Evolutionary conservation across 2,888 invertebrate genomes (phyloP).

Genomic region (Acleris emargana): DNA sequence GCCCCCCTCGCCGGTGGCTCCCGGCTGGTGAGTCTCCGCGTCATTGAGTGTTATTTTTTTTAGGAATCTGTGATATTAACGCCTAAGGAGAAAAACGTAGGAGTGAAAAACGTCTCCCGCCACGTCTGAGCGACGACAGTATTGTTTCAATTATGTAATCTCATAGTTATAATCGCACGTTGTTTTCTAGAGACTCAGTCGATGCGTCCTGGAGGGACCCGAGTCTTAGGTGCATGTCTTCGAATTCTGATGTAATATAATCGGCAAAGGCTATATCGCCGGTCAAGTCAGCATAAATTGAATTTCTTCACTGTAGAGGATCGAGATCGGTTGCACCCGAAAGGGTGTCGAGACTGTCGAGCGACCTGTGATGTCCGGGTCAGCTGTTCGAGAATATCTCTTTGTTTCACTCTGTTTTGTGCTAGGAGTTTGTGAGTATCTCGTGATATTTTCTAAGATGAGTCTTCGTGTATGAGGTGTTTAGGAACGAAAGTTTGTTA

Average conservation of each 20-base stretch:
- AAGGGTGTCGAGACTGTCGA: not conserved
- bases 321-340: not conserved
- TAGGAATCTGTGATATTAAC: slow-evolving; percentile 81
- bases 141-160: slow-evolving; percentile 51
- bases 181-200: slow-evolving; percentile 19
- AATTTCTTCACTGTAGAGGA: not conserved
- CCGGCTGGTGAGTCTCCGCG: slow-evolving; percentile 43
- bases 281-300: slow-evolving; percentile 1
- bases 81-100: slow-evolving; percentile 67
- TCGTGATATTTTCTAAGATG: slow-evolving; percentile 39
- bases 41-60: slow-evolving; percentile 56
- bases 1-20: slow-evolving; percentile 3
- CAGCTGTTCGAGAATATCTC: slow-evolving; percentile 2
- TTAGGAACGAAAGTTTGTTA: slow-evolving; percentile 44
- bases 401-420: slow-evolving; percentile 36
- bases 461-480: slow-evolving; percentile 38
- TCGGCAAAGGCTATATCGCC: not conserved
- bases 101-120: slow-evolving; percentile 42
- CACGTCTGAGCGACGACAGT: slow-evolving; percentile 38
- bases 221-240: not conserved
- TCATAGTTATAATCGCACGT: slow-evolving; percentile 52
- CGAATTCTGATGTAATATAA: not conserved
- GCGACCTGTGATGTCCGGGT: not conserved
- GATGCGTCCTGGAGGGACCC: not conserved
- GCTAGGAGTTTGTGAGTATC: slow-evolving; percentile 37